Evolutionary conservation across 2,888 invertebrate genomes (phyloP).

Genomic region (Meteorus cinctellus): DNA sequence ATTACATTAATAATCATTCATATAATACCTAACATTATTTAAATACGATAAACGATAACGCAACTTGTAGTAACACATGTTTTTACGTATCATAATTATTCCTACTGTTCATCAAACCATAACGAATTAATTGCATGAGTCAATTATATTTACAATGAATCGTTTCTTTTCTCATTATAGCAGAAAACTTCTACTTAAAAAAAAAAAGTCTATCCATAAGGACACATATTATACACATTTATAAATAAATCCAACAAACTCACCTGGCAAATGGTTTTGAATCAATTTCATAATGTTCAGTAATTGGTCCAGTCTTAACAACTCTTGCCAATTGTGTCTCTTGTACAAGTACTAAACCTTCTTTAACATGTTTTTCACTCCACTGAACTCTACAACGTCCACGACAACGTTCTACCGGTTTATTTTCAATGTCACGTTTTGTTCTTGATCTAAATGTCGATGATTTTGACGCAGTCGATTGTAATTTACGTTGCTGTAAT

Average conservation of each 20-base stretch:
- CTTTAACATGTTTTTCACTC: constrained; percentile 74
- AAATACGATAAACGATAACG: background rate
- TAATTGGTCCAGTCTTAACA: constrained; percentile 75
- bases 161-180: background rate
- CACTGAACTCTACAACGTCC: constrained; percentile 73
- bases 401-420: constrained; percentile 61
- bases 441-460: constrained; percentile 54
- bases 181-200: too few species aligned
- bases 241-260: background rate
- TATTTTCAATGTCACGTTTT: constrained; percentile 50
- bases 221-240: background rate
- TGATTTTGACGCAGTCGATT: constrained; percentile 56
- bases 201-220: too few species aligned
- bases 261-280: constrained; percentile 75
- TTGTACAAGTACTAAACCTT: constrained; percentile 74
- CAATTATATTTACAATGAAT: background rate
- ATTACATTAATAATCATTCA: background rate
- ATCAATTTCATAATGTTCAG: constrained; percentile 75
- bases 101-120: background rate
- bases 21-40: background rate
- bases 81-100: background rate
- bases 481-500: constrained; percentile 63
- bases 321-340: constrained; percentile 73
- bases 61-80: constrained; percentile 3
- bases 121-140: background rate